Percentiles rank a stretch among this genome's conserved stretches.
These are phyloP conservation scores for Gastracanthus pulcherrimus DNA, from an alignment of 2,888 invertebrate genomes.

Conservation along the genomic window DNA sequence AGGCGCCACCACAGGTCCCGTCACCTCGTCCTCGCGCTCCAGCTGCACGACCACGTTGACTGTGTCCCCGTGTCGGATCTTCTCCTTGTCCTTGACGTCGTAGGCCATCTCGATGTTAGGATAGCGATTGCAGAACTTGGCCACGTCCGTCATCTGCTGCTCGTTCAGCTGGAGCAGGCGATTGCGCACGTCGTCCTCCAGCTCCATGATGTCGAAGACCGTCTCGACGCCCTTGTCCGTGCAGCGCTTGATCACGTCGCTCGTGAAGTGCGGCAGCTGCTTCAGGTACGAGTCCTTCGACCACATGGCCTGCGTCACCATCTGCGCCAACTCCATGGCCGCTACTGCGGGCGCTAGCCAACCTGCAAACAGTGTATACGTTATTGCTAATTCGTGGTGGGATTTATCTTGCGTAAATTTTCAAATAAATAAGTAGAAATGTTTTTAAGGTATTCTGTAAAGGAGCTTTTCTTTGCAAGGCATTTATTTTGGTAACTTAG, in stretches of 20 bases:
- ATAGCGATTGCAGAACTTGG: constrained; percentile 98
- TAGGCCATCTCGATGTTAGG: constrained; percentile 98
- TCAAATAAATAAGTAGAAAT: not conserved
- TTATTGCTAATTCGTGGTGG: not conserved
- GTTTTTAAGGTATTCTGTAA: too few relatives aligned
- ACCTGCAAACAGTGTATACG: constrained; percentile 75
- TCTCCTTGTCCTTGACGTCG: constrained; percentile 90
- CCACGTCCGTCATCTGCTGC: constrained; percentile 97
- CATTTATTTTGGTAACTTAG: too few relatives aligned
- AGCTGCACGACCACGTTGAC: constrained; percentile 94
- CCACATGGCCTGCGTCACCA: constrained; percentile 99
- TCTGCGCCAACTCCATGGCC: constrained; percentile 99
- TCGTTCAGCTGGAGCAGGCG: constrained; percentile 89
- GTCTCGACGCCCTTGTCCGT: constrained; percentile 94
- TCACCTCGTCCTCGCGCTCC: constrained; percentile 95
- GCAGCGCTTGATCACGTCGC: constrained; percentile 93
- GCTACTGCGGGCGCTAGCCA: constrained; percentile 99
- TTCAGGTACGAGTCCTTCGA: constrained; percentile 98
- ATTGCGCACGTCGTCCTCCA: constrained; percentile 93
- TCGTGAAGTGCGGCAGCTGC: constrained; percentile 96
- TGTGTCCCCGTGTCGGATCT: constrained; percentile 86
- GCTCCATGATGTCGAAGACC: constrained; percentile 96
- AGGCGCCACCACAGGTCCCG: constrained; percentile 98
- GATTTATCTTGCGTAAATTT: not conserved
- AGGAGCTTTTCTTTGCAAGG: too few relatives aligned